These are phyloP conservation scores for Fragum sueziense DNA, from an alignment of 2,888 invertebrate species.

Conservation along the genomic window DNA sequence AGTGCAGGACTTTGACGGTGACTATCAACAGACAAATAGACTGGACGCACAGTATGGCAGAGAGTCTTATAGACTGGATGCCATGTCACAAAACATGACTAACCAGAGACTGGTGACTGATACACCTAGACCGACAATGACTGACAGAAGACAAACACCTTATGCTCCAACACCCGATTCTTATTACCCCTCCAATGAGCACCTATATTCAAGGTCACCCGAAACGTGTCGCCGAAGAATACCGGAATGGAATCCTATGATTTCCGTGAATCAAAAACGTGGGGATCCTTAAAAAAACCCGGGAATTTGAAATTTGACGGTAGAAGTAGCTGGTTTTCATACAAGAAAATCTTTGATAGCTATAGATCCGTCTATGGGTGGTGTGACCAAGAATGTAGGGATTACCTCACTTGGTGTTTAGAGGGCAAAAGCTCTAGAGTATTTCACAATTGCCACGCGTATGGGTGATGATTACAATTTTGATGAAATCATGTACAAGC, in stretches of 20 bases:
- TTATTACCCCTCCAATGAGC: background rate
- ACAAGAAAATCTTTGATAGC: slow-evolving; percentile 10
- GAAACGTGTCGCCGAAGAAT: background rate
- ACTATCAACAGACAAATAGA: too few relatives aligned
- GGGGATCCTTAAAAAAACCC: background rate
- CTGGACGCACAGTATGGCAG: too few relatives aligned
- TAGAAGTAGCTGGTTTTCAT: slow-evolving; percentile 1
- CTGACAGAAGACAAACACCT: background rate
- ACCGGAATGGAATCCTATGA: background rate
- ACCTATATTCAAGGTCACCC: background rate
- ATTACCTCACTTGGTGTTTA: slow-evolving; percentile 24
- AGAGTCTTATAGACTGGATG: too few relatives aligned
- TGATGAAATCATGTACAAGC: slow-evolving; percentile 11
- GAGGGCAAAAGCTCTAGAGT: slow-evolving; percentile 29
- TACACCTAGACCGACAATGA: background rate
- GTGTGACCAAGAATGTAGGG: slow-evolving; percentile 14
- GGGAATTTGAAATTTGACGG: slow-evolving; percentile 14
- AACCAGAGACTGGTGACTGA: background rate
- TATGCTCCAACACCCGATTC: background rate
- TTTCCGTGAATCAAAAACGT: background rate
- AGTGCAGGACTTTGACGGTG: too few relatives aligned
- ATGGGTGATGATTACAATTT: background rate
- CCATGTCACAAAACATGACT: background rate
- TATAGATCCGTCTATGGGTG: background rate
- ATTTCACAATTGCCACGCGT: slow-evolving; percentile 8